Evolutionary conservation across 37 sponge, comb jelly and placozoan genomes (phyloP).

Genomic region (Bolinopsis microptera): DNA sequence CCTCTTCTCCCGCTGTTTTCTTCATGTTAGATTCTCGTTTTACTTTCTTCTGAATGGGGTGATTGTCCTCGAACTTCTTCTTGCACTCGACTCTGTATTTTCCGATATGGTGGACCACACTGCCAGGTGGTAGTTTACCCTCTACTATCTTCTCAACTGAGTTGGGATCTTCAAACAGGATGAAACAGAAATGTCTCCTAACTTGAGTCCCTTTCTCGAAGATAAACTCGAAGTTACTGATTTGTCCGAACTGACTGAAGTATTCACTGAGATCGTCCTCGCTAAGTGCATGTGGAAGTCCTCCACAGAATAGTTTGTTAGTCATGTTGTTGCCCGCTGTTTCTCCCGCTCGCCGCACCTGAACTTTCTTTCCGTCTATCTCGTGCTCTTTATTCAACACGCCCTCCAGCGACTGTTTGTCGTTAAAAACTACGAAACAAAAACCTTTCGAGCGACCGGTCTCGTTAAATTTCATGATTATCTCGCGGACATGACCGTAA

Average conservation of each 20-base stretch:
- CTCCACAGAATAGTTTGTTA: conserved; percentile 52
- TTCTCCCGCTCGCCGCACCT: conserved; percentile 1
- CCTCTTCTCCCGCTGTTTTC: background rate
- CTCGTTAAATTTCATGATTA: conserved; percentile 56
- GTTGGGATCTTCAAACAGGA: background rate
- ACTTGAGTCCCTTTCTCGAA: conserved; percentile 35
- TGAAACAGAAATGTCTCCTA: conserved; percentile 55
- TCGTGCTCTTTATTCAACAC: background rate
- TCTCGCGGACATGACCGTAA: conserved; percentile 32
- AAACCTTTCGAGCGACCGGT: conserved; percentile 56
- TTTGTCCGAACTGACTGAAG: conserved; percentile 17
- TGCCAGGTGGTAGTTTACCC: conserved; percentile 43
- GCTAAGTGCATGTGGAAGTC: conserved; percentile 35
- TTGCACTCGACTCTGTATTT: conserved; percentile 48
- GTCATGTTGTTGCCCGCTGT: background rate
- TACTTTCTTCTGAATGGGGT: conserved; percentile 61
- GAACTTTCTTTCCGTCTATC: conserved; percentile 16
- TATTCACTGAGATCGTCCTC: conserved; percentile 55
- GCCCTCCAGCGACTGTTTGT: background rate
- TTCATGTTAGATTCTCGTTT: conserved; percentile 11
- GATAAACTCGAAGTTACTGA: conserved; percentile 37
- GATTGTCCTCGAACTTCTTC: conserved; percentile 65
- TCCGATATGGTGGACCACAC: conserved; percentile 41
- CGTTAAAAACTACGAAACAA: conserved; percentile 63
- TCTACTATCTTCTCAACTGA: conserved; percentile 46